phyloP scores from a whole-genome alignment of 2,888 invertebrate species.

The Barypeithes pellucidus region DNA sequence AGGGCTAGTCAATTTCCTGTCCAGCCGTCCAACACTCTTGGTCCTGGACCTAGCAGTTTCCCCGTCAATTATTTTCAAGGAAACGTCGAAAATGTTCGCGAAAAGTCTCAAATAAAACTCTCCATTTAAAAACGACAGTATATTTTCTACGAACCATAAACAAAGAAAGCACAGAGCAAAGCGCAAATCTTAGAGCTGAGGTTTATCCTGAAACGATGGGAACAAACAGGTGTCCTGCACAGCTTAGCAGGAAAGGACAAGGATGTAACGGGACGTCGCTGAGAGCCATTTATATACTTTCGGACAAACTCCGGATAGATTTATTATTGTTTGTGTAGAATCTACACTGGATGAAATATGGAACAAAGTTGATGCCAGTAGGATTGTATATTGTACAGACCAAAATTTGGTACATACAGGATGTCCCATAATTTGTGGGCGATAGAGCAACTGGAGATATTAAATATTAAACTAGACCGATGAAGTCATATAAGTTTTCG shows the following conservation, averaged over 20 bases:
- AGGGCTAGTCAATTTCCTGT: too few relatives aligned
- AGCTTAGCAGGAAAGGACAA: constrained; percentile 26
- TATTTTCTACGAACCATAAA: constrained; percentile 62
- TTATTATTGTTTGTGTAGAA: constrained; percentile 42
- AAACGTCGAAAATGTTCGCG: too few relatives aligned
- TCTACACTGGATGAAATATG: constrained; percentile 5
- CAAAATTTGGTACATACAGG: too few relatives aligned
- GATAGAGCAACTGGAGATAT: too few relatives aligned
- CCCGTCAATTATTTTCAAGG: too few relatives aligned
- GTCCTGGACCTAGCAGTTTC: too few relatives aligned
- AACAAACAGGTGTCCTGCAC: constrained; percentile 57
- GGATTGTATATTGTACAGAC: too few relatives aligned
- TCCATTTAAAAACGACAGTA: constrained; percentile 15
- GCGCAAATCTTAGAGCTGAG: constrained; percentile 68
- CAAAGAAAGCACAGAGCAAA: constrained; percentile 65
- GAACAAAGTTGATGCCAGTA: constrained; percentile 1
- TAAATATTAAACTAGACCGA: too few relatives aligned
- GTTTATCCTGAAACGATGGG: constrained; percentile 66
- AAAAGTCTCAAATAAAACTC: constrained; percentile 22
- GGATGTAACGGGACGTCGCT: constrained; percentile 37
- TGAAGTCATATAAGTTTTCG: too few relatives aligned
- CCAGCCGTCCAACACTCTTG: too few relatives aligned
- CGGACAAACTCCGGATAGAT: constrained; percentile 47
- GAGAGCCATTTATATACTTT: constrained; percentile 47
- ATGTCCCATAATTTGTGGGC: too few relatives aligned